Percentiles rank a stretch among this genome's conserved stretches.
phyloP scores from a whole-genome alignment of 2,113 vertebrate species.

The Phodopus roborovskii region DNA sequence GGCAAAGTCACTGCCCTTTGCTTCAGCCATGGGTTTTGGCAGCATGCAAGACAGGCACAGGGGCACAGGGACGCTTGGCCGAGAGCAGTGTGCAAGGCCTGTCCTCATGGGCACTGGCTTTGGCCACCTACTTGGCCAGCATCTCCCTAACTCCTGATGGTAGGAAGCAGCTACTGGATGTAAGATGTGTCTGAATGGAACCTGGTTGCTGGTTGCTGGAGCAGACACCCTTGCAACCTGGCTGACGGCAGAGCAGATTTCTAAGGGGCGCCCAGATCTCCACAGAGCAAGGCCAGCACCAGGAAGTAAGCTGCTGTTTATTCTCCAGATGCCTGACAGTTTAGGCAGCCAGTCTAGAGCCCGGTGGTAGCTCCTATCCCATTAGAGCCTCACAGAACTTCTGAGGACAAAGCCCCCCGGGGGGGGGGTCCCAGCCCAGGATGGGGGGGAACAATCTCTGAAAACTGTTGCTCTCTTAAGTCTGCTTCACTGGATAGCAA shows the following conservation, averaged over 20 bases:
- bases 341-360: neutral
- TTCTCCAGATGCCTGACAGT: neutral
- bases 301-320: neutral
- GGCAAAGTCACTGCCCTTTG: neutral
- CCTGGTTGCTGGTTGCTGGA: neutral
- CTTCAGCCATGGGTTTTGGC: neutral
- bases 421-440: neutral
- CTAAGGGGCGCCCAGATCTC: neutral
- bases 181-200: neutral
- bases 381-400: neutral
- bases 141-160: neutral
- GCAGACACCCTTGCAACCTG: neutral
- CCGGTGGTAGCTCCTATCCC: neutral
- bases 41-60: neutral
- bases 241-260: neutral
- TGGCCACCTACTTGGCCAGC: neutral
- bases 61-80: neutral
- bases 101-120: neutral
- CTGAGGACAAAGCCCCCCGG: neutral
- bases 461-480: neutral
- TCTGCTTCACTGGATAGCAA: neutral
- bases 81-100: neutral
- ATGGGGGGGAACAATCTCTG: neutral
- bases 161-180: neutral
- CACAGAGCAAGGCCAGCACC: neutral